Percentiles rank a stretch among this genome's conserved stretches.
phyloP scores from a whole-genome alignment of 2,888 invertebrate genomes.

The Dicroscelio sp. region DNA sequence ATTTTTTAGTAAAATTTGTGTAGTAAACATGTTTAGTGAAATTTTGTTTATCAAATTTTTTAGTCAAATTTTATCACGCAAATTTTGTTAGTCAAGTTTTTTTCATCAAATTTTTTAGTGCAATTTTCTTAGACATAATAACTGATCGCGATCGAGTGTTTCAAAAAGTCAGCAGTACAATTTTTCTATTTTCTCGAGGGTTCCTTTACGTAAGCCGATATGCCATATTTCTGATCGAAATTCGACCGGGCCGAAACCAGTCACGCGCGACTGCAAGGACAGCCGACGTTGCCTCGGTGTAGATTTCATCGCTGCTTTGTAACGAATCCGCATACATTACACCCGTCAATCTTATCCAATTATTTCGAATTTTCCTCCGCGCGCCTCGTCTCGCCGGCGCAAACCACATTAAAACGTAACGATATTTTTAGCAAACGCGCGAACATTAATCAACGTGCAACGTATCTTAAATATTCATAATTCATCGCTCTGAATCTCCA shows the following conservation, averaged over 20 bases:
- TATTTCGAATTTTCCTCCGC: too few relatives aligned
- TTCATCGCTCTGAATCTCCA: conserved; percentile 17
- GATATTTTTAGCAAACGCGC: neutral
- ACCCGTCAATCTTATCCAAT: conserved; percentile 74
- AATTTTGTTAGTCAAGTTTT: too few relatives aligned
- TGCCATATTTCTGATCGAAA: conserved; percentile 87
- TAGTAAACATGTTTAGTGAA: too few relatives aligned
- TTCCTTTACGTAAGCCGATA: conserved; percentile 84
- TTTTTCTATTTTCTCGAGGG: conserved; percentile 60
- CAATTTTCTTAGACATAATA: too few relatives aligned
- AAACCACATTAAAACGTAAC: too few relatives aligned
- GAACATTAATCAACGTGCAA: conserved; percentile 4
- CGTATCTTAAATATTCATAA: neutral
- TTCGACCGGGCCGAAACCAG: conserved; percentile 84
- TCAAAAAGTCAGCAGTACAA: too few relatives aligned
- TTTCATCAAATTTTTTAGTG: too few relatives aligned
- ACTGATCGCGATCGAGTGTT: too few relatives aligned
- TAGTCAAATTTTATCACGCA: too few relatives aligned
- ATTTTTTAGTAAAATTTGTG: too few relatives aligned
- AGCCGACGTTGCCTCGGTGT: conserved; percentile 83
- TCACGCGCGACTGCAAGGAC: conserved; percentile 86
- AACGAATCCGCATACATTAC: conserved; percentile 87
- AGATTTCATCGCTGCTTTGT: conserved; percentile 88
- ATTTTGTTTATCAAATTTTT: too few relatives aligned
- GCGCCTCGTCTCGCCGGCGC: too few relatives aligned